Base-by-base conservation (phyloP, 2,797 vertebrate genomes). In the Microctenopoma lineatum region DNA sequence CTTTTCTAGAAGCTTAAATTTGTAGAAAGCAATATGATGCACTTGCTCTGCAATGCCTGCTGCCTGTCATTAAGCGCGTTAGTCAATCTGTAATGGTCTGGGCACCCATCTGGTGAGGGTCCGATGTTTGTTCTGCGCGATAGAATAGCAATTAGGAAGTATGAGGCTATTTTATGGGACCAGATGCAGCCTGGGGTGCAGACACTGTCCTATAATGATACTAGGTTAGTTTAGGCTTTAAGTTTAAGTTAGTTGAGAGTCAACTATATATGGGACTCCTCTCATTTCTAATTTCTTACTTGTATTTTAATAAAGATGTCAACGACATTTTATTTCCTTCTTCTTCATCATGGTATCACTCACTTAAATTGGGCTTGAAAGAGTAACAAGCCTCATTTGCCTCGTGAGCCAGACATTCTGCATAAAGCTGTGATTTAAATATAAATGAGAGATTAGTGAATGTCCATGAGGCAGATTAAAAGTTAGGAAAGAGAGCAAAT, bases 371-470 rank as follows among this genome's bases (percentile, higher is more conserved):
- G 45, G 79, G 70, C 67, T 61, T 61, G 67, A 83, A 80, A 76
- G 48, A 61, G 56, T 63, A 84, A 75, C 77, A 67, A 59, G 76
- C 60, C 61, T 62, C 70, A 65, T 83, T 83, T 70, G 66, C 59
- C 65, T 79, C 59, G 59, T 44, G 53, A 84, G 60, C 41, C 48
- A 70, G 58, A 54, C 70, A 68, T 70, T 59, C 50, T 72, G 70
- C 57, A 66, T 73, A 51, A 78, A 87, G 75, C 59, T 83, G 73
- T 81, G 80, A 75, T 78, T 81, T 71, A 76, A 85, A 89, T 86
- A 81, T 80, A 83, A 86, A 88, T 77, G 79, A 79, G 80, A 72
- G 84, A 86, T 88, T 84, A 78, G 63, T 51, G 38, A 59, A 70
- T 79, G 75, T 85, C 81, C 77, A 73, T 64, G 66, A 71, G 67